Base-by-base conservation (phyloP, 2,113 vertebrate species). In the Neoarius graeffei region DNA sequence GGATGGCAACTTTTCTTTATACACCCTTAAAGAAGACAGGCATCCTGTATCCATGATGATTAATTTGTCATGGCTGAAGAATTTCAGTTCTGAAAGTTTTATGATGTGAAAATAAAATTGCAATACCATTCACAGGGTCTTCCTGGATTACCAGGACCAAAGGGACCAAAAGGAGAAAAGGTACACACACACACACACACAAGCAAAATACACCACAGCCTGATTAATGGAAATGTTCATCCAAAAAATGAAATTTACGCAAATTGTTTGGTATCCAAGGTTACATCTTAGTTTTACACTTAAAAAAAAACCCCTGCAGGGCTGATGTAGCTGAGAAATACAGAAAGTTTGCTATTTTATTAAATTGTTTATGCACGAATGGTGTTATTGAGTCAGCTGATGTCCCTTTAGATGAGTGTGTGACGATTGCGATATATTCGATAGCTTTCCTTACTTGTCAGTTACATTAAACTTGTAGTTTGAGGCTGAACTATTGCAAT, bases 151-250 rank as follows among this genome's bases (percentile, higher is more conserved):
- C 97, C 97, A 91, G 98, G 98, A 88, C 91, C 96, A 89, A 95
- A 86, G 91, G 98, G 98, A 95, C 95, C 96, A 94, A 98, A 98
- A 91, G 98, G 98, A 92, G 98, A 98, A 92, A 99, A 98, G 95
- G 98, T 99, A 96, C 91, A 93, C 17, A 48, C 42, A 71, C 60
- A 48, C 23, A 52, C 13, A n/a, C n/a, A 13, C 50, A 27, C 35
- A 59, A 81, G 14, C 7, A 59, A 25, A 76, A 50, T 14, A 42
- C 25, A 50, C 42, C 1, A 6, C 30, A 50, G 3, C 35, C 19
- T 50, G 42, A 74, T 23, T 48, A 20, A 48, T 17, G 35, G 7
- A 74, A 74, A 74, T 48, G 8, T 74, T 48, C 35, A 73, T 20
- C 15, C 69, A 9, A 20, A 42, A 42, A 42, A 9, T 35, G 2